Evolutionary conservation across 1,140 invertebrate species (phyloP).

Genomic region (Bombyx mandarina): DNA sequence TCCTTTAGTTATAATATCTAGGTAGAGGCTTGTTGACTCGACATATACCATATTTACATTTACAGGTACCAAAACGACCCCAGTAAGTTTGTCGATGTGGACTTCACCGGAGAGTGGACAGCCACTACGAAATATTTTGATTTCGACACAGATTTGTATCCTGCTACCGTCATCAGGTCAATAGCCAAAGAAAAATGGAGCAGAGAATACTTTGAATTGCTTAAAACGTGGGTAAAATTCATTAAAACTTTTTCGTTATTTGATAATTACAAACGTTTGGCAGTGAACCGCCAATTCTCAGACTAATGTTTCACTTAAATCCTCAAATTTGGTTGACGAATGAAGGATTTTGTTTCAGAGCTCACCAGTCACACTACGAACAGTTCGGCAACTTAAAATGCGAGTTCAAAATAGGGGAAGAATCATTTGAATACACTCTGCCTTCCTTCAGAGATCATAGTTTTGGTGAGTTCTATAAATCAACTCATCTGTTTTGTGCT

Average conservation of each 20-base stretch:
- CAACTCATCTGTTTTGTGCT: background rate
- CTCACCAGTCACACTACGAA: conserved; percentile 83
- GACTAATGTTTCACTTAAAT: too few species aligned
- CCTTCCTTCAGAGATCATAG: conserved; percentile 79
- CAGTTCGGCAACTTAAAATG: conserved; percentile 76
- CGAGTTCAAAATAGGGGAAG: conserved; percentile 67
- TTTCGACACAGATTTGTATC: conserved; percentile 77
- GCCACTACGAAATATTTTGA: conserved; percentile 73
- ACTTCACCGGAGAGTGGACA: conserved; percentile 69
- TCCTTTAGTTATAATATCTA: too few species aligned
- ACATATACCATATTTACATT: background rate
- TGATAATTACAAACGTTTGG: too few species aligned
- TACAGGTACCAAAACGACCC: conserved; percentile 61
- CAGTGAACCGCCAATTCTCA: too few species aligned
- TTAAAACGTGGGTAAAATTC: conserved; percentile 71
- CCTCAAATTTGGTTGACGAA: background rate
- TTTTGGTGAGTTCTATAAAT: conserved; percentile 70
- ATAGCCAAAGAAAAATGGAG: conserved; percentile 79
- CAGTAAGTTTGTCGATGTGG: conserved; percentile 58
- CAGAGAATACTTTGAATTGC: conserved; percentile 73
- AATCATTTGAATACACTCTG: conserved; percentile 60
- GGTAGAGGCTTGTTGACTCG: too few species aligned
- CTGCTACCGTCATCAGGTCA: conserved; percentile 72
- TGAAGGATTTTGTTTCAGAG: conserved; percentile 49
- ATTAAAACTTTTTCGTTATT: too few species aligned